Base-by-base conservation (phyloP, 2,113 vertebrate species). In the Eubucco bourcierii region DNA sequence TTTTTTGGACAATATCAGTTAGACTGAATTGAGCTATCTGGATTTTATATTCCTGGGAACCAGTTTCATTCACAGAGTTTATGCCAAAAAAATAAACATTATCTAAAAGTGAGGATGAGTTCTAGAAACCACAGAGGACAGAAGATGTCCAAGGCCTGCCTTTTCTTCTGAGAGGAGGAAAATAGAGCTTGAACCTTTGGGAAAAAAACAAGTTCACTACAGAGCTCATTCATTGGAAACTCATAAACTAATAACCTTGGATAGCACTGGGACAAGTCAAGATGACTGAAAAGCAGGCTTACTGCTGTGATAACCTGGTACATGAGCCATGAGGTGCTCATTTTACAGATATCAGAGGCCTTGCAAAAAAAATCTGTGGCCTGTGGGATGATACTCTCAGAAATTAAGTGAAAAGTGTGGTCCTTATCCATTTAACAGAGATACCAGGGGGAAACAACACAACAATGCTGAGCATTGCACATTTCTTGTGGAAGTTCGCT, bases 1-100 rank as follows among this genome's bases (percentile, higher is more conserved):
- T 92, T 94, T 33, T 97, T 94, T 96, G 86, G 82, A 96, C 79
- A 85, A 28, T 92, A 79, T 93, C 83, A 93, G 75, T 83, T 81
- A 78, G 80, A 64, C 80, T 80, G 70, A 84, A 90, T 95, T 61
- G 88, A 93, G 25, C 58, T 95, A 73, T 94, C 86, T 90, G 56
- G 53, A 77, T 91, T 95, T 96, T 85, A 78, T 91, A 56, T 76
- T 94, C 65, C 65, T 95, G 84, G 79, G 87, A 87, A 93, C 58
- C 58, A 87, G 68, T 80, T 95, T 94, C 46, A 88, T 91, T 95
- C 91, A 93, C 81, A 93, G 55, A 95, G 53, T 15, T 64, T 47
- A 71, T 85, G 86, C 88, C 88, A 97, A 91, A 95, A 95, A 80
- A 13, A 15, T 10, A 50, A 79, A 90, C 74, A 50, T 84, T 67